These are phyloP conservation scores for Dicaeum eximium DNA, from an alignment of 2,113 vertebrate genomes.

Conservation along the genomic window DNA sequence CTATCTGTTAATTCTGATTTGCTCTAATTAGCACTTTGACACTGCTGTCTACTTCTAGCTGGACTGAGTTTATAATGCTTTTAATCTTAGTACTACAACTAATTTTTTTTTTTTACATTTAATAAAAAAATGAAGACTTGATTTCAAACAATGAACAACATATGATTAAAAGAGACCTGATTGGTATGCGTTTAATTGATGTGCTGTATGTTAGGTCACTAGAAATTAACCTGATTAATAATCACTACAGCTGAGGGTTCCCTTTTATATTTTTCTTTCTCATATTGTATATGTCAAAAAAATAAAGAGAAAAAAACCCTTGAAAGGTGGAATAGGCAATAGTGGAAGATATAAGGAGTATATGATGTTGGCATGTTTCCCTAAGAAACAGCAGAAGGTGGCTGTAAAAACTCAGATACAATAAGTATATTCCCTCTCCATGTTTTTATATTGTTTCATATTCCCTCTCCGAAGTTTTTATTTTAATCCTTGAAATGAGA, in stretches of 20 bases:
- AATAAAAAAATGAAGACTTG: background rate
- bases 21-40: background rate
- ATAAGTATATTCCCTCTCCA: background rate
- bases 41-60: background rate
- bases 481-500: background rate
- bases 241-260: background rate
- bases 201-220: background rate
- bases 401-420: background rate
- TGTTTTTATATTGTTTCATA: background rate
- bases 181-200: background rate
- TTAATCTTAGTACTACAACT: background rate
- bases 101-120: background rate
- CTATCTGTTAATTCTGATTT: background rate
- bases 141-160: background rate
- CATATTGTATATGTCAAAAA: background rate
- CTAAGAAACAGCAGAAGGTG: background rate
- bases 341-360: background rate
- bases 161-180: background rate
- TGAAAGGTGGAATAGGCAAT: background rate
- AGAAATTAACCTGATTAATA: background rate
- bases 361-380: rapidly evolving
- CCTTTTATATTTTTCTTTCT: background rate
- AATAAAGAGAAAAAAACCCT: background rate
- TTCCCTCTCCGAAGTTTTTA: background rate
- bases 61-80: background rate